Percentiles rank a stretch among this genome's conserved stretches.
These are phyloP conservation scores for Nannoperca australis DNA, from an alignment of 2,797 vertebrate genomes.

Conservation along the genomic window DNA sequence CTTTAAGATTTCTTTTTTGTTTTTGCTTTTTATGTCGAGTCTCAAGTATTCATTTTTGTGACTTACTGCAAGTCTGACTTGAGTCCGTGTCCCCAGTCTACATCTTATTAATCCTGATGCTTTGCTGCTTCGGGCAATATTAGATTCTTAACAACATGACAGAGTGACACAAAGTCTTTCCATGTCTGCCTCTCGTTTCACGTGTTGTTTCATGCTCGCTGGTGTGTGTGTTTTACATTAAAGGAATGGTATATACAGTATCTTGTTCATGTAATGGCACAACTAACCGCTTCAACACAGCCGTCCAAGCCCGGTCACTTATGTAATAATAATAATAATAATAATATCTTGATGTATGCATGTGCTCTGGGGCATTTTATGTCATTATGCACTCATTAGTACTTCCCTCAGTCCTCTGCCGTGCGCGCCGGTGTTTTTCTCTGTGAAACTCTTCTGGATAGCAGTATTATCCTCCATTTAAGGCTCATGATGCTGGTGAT, in stretches of 20 bases:
- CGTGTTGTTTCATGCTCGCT: background rate
- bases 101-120: background rate
- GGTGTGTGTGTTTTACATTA: background rate
- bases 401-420: constrained; percentile 28
- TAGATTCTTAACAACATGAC: constrained; percentile 2
- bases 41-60: background rate
- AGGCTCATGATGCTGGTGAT: constrained; percentile 21
- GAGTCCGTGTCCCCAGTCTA: background rate
- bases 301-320: constrained; percentile 21
- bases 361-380: constrained; percentile 49
- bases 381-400: constrained; percentile 60
- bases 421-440: constrained; percentile 16
- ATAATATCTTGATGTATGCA: constrained; percentile 46
- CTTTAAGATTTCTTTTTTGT: background rate
- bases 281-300: constrained; percentile 1
- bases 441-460: constrained; percentile 20
- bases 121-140: background rate
- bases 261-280: constrained; percentile 19
- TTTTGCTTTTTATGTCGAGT: background rate
- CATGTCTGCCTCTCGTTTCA: background rate
- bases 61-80: background rate
- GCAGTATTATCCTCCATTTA: constrained; percentile 31
- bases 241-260: background rate
- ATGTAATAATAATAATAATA: constrained; percentile 52
- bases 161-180: background rate